These are phyloP conservation scores for Catocala sponsa DNA, from an alignment of 2,888 invertebrate species.

Conservation along the genomic window DNA sequence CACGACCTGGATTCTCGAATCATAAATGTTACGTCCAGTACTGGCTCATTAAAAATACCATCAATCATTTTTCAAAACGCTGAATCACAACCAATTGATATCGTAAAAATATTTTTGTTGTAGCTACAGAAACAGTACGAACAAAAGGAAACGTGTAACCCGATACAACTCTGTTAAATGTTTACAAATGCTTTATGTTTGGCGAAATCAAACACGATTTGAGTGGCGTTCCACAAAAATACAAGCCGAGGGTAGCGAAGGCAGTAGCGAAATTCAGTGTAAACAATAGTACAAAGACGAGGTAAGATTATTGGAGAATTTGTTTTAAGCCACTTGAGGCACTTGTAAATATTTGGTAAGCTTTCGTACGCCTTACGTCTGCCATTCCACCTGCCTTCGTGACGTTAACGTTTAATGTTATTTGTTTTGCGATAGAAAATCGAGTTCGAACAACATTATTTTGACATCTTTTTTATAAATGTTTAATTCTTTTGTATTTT, in stretches of 20 bases:
- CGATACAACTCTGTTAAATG: constrained; percentile 80
- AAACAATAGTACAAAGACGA: constrained; percentile 81
- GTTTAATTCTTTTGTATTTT: constrained; percentile 30
- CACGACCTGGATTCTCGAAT: constrained; percentile 40
- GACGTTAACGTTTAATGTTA: constrained; percentile 72
- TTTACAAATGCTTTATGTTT: constrained; percentile 84
- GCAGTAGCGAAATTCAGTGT: constrained; percentile 79
- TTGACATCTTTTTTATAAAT: constrained; percentile 48
- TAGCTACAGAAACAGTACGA: constrained; percentile 55
- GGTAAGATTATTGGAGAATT: constrained; percentile 85
- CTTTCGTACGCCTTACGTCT: constrained; percentile 73
- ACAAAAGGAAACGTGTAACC: constrained; percentile 79
- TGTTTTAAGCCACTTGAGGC: constrained; percentile 86
- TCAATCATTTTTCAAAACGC: constrained; percentile 47
- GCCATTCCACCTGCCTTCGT: constrained; percentile 73
- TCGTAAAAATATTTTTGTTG: constrained; percentile 43
- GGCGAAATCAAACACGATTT: constrained; percentile 84
- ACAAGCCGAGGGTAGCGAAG: constrained; percentile 62
- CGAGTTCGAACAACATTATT: constrained; percentile 48
- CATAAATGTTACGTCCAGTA: constrained; percentile 34
- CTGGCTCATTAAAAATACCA: constrained; percentile 49
- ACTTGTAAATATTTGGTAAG: constrained; percentile 85
- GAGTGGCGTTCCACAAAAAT: constrained; percentile 83
- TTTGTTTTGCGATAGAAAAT: constrained; percentile 65
- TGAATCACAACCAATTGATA: constrained; percentile 49